phyloP scores from a whole-genome alignment of 2,888 invertebrate genomes.

The Scaptomyza tumidula region DNA sequence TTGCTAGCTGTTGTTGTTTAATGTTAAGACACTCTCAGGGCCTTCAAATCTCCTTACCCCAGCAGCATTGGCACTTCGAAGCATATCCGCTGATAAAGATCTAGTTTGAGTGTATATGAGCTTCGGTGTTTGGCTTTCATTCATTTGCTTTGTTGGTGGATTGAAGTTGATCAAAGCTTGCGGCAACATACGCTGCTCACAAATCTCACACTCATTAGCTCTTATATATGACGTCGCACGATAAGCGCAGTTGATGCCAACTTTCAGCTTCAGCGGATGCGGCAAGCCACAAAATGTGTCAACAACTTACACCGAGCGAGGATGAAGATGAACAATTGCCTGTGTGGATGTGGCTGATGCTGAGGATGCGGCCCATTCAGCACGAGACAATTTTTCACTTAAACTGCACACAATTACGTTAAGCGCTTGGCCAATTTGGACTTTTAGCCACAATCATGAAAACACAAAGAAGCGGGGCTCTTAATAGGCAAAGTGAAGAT shows the following conservation, averaged over 20 bases:
- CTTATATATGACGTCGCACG: constrained; percentile 51
- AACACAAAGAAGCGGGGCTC: background rate
- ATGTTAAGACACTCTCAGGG: constrained; percentile 43
- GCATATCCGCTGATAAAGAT: constrained; percentile 52
- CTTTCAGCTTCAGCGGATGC: constrained; percentile 53
- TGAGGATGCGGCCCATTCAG: background rate
- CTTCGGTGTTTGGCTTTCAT: constrained; percentile 23
- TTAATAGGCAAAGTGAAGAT: background rate
- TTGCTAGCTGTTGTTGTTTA: constrained; percentile 19
- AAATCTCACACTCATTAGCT: constrained; percentile 73
- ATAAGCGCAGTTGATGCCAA: constrained; percentile 39
- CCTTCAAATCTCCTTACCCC: constrained; percentile 10
- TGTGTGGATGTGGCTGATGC: background rate
- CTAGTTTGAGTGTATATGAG: constrained; percentile 12
- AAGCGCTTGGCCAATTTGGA: constrained; percentile 37
- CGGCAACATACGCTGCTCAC: constrained; percentile 40
- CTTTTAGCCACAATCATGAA: background rate
- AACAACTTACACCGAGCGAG: constrained; percentile 14
- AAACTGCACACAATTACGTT: constrained; percentile 57
- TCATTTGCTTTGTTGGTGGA: constrained; percentile 43
- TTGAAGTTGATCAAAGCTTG: constrained; percentile 63
- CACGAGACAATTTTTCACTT: constrained; percentile 45
- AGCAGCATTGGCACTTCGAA: constrained; percentile 26
- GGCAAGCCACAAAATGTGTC: constrained; percentile 45
- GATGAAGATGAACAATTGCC: background rate